Evolutionary conservation across 2,797 vertebrate species (phyloP).

Genomic region (Steatocranus sp.): DNA sequence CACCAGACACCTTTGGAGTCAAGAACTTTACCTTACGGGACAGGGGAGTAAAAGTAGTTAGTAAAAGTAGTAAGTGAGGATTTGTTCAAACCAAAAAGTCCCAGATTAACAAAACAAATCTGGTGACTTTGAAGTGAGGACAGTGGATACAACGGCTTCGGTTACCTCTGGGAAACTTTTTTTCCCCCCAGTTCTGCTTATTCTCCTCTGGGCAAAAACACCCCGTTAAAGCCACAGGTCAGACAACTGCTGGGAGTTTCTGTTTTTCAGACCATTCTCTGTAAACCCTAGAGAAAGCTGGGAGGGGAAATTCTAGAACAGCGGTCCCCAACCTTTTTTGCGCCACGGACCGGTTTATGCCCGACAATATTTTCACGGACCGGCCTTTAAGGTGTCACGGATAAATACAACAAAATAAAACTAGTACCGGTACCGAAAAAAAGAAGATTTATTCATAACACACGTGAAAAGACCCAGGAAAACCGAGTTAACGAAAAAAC

Average conservation of each 20-base stretch:
- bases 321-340: too few relatives aligned
- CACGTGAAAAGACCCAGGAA: too few relatives aligned
- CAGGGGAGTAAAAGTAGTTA: neutral
- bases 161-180: neutral
- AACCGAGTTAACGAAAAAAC: too few relatives aligned
- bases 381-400: too few relatives aligned
- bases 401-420: too few relatives aligned
- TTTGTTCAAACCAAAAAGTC: neutral
- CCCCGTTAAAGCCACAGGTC: neutral
- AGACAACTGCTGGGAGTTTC: neutral
- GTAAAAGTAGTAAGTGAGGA: neutral
- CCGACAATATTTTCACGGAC: too few relatives aligned
- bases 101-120: neutral
- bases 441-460: too few relatives aligned
- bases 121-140: neutral
- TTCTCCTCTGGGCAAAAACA: neutral
- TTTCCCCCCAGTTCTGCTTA: rapidly evolving
- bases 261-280: neutral
- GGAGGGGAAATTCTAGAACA: too few relatives aligned
- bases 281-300: neutral
- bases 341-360: too few relatives aligned
- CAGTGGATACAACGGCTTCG: rapidly evolving
- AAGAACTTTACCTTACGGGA: neutral
- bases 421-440: too few relatives aligned
- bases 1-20: neutral